Base-by-base conservation (phyloP, 2,797 vertebrate species). In the Coluber constrictor region DNA sequence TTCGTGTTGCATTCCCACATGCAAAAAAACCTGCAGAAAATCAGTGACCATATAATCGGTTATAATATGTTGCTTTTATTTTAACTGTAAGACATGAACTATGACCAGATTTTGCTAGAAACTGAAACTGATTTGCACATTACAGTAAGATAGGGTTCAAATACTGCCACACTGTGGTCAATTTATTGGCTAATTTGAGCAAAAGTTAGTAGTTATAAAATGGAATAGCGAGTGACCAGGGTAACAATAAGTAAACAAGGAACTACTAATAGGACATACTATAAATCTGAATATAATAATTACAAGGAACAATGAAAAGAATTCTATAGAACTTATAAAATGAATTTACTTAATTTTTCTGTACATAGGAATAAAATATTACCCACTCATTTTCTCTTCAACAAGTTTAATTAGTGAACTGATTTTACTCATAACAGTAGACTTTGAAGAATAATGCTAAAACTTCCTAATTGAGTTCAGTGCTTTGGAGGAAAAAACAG, bases 391-490 rank as follows among this genome's bases (percentile, higher is more conserved):
- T 83, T 59, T 88, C 79, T 95, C 92, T 11, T 90, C 93, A 94
- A 89, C 56, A 70, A 95, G 91, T 0, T 16, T 43, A 94, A 95
- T 87, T 93, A 51, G 91, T 0, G 0, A 55, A 89, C 89, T 91
- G 90, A 93, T 94, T 95, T 94, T 90, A 94, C 55, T 93, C 86
- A 90, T 55, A 89, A 63, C 54, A 92, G 2, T 79, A 66, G 1
- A 29, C 79, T 93, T 47, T 86, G 89, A 74, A 86, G 15, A 55
- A 92, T 86, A 87, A 94, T 94, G 32, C 88, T 61, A 56, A 88
- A 92, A 92, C 1, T 1, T 1, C 79, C 70, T 86, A 87, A 92
- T 94, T 86, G 57, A 92, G 51, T 47, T 74, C 70, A 29, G 29
- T 20, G 56, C 16, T 59, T 89, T 27, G 66, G 60, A 59, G 9